Evolutionary conservation across 2,888 invertebrate species (phyloP).

Genomic region (Punctoribates punctum): DNA sequence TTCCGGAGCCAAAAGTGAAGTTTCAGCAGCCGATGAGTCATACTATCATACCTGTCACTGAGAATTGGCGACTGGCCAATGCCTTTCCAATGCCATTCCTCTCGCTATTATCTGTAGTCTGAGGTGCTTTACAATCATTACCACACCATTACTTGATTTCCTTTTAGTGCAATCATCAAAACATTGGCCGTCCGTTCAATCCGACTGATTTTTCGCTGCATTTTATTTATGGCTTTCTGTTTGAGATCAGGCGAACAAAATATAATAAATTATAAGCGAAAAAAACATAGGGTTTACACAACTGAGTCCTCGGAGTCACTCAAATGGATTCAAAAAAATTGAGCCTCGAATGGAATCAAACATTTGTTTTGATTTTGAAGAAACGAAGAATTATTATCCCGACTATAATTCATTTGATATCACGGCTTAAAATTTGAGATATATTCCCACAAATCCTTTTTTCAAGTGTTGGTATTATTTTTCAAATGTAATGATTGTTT

Average conservation of each 20-base stretch:
- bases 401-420: not conserved
- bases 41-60: slow-evolving; percentile 25
- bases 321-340: not conserved
- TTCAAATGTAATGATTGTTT: not conserved
- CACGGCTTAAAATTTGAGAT: not conserved
- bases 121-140: not conserved
- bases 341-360: not conserved
- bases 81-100: not conserved
- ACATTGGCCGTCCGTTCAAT: not conserved
- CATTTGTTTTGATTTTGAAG: not conserved
- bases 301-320: not conserved
- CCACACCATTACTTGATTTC: slow-evolving; percentile 1
- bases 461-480: slow-evolving; percentile 22
- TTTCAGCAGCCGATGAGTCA: slow-evolving; percentile 10
- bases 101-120: not conserved
- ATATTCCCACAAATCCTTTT: slow-evolving; percentile 23
- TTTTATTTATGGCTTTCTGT: slow-evolving; percentile 16
- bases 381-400: not conserved
- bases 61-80: not conserved
- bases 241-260: slow-evolving; percentile 6
- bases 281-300: slow-evolving; percentile 3
- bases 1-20: slow-evolving; percentile 6
- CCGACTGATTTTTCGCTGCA: not conserved
- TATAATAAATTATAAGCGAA: slow-evolving; percentile 5
- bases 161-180: not conserved